phyloP scores from a whole-genome alignment of 1,140 invertebrate species.

The Drosophila erecta region DNA sequence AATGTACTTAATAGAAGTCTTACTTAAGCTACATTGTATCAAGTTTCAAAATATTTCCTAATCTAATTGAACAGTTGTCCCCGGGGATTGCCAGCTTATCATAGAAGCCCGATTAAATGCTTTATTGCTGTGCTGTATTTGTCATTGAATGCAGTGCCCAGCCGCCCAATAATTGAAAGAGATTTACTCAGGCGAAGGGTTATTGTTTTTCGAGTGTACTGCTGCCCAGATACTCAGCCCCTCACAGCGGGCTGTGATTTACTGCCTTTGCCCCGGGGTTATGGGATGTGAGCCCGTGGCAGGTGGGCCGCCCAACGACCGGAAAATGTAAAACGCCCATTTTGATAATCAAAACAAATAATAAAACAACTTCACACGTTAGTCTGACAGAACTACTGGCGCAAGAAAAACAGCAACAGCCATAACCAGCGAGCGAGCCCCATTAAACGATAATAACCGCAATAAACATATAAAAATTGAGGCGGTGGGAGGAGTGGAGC shows the following conservation, averaged over 20 bases:
- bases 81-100: no score
- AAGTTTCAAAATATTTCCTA: no score
- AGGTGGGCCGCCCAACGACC: constrained; percentile 65
- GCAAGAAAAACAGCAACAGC: constrained; percentile 37
- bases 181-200: neutral
- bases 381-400: constrained; percentile 39
- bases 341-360: constrained; percentile 84
- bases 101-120: no score
- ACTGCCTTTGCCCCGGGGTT: constrained; percentile 43
- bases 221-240: constrained; percentile 19
- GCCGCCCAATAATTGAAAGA: neutral
- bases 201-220: constrained; percentile 17
- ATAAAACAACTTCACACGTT: constrained; percentile 83
- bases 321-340: constrained; percentile 78
- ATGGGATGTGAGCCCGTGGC: constrained; percentile 33
- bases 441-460: constrained; percentile 84
- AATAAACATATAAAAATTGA: constrained; percentile 84
- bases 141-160: neutral
- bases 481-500: constrained; percentile 65
- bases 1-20: no score
- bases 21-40: no score
- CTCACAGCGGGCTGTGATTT: constrained; percentile 65
- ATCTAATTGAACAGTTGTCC: no score
- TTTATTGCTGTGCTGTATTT: no score
- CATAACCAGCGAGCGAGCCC: constrained; percentile 36